Percentiles rank a stretch among this genome's conserved stretches.
These are phyloP conservation scores for Numida meleagris DNA, from an alignment of 2,113 vertebrate species.

Conservation along the genomic window DNA sequence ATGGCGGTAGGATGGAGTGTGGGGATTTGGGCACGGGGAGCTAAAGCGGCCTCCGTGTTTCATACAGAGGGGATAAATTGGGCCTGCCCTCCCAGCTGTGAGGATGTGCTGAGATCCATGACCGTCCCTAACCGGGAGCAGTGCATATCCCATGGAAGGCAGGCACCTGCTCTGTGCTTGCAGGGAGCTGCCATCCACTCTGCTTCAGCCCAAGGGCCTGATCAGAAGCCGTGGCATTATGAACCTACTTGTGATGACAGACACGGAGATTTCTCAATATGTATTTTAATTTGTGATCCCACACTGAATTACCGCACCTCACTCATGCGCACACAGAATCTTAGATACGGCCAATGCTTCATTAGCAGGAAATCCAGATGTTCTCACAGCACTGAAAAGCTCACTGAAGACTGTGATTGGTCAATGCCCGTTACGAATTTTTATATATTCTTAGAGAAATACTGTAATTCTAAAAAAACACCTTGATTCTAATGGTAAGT, in stretches of 20 bases:
- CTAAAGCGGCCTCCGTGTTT: not conserved
- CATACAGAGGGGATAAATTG: not conserved
- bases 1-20: not conserved
- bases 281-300: constrained; percentile 20
- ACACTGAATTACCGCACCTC: not conserved
- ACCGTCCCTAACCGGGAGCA: not conserved
- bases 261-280: not conserved
- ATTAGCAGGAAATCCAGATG: constrained; percentile 29
- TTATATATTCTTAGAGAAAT: constrained; percentile 56
- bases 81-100: not conserved
- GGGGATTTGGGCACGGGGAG: not conserved
- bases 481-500: constrained; percentile 70
- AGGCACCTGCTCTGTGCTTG: not conserved
- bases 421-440: constrained; percentile 29
- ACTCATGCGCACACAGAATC: not conserved
- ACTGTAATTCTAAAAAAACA: not conserved
- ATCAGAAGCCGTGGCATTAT: not conserved
- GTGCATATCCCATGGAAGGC: not conserved
- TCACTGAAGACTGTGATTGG: not conserved
- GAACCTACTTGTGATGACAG: not conserved
- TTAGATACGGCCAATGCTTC: constrained; percentile 16
- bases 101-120: not conserved
- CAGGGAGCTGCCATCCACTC: not conserved
- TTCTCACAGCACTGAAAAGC: not conserved
- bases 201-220: not conserved